Conservation (phyloP, 2,113 vertebrate species). For the Lepisosteus osseus region DNA sequence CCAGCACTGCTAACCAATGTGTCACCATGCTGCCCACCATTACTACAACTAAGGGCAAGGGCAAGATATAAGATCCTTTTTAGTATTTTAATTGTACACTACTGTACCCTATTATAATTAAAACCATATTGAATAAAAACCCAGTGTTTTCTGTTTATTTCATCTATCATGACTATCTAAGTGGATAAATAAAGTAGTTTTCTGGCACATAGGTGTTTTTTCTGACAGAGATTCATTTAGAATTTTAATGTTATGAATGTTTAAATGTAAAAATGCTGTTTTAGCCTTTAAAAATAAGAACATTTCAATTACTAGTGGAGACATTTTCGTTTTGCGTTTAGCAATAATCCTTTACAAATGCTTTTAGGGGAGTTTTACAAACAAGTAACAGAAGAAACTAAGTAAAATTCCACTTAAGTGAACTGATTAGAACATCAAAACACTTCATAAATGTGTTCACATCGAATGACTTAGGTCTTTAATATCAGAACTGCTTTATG, state of each 20-base stretch:
- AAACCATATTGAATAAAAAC: neutral
- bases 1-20: no score
- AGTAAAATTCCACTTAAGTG: neutral
- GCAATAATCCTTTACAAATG: neutral
- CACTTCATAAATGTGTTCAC: neutral
- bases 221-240: constrained; percentile 14
- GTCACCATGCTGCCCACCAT: no score
- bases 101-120: neutral
- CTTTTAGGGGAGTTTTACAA: neutral
- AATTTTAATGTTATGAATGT: constrained; percentile 19
- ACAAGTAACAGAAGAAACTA: neutral
- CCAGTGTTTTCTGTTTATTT: neutral
- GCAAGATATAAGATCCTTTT: neutral
- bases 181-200: constrained; percentile 4
- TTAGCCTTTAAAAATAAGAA: neutral
- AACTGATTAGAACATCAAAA: neutral
- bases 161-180: constrained; percentile 13
- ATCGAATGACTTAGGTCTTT: neutral
- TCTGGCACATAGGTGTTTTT: constrained; percentile 14
- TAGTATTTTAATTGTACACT: neutral
- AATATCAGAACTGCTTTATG: neutral
- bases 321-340: neutral
- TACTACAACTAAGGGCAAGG: no score
- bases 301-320: neutral
- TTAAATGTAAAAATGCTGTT: neutral